Base-by-base conservation (phyloP, 2,888 invertebrate species). In the Merodon equestris region DNA sequence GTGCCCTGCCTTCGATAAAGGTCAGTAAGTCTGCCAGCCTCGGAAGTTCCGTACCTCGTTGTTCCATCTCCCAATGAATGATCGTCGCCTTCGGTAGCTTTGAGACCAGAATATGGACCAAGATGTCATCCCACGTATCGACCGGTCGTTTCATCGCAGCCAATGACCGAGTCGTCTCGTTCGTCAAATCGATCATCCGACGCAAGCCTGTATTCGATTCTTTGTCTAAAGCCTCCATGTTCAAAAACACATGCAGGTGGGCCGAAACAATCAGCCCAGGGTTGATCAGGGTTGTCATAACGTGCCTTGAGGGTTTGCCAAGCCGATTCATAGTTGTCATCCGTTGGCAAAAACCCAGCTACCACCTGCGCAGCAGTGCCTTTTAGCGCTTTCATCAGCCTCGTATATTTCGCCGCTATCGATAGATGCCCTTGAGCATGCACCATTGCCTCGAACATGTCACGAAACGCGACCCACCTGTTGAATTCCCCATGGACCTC, bases 31-130 rank as follows among this genome's bases (percentile, higher is more conserved):
- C 19, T 14, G 10, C n/a, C 13, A 68, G 34, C 50, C 45, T 53
- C 0, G 60, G 57, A 13, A 71, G 56, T 13, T 63, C 57, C 0
- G 63, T 64, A 15, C 57, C 57, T 19, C 27, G 42, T 10, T 57
- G 57, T 1, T 51, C 18, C 72, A 72, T 58, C 36, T 72, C 64
- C 72, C 71, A 63, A 36, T 71, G 19, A 5, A 63, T 57, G 3
- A 72, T 42, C 0, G 64, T 64, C 1, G 54, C 53, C 45, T 54
- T 54, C 14, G 64, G 64, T 9, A 64, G 47, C 14, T 64, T 64
- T 14, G 34, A 36, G 10, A 18, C 47, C 17, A 53, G 12, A 14
- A 64, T 47, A 18, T 50, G 18, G 18, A 48, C 48, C 0, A 48
- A 12, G 12, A 60, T 60, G 38, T 60, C 48, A n/a, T 53, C 63